Conservation (phyloP, 2,797 vertebrate species). For the Sylvia borin region DNA sequence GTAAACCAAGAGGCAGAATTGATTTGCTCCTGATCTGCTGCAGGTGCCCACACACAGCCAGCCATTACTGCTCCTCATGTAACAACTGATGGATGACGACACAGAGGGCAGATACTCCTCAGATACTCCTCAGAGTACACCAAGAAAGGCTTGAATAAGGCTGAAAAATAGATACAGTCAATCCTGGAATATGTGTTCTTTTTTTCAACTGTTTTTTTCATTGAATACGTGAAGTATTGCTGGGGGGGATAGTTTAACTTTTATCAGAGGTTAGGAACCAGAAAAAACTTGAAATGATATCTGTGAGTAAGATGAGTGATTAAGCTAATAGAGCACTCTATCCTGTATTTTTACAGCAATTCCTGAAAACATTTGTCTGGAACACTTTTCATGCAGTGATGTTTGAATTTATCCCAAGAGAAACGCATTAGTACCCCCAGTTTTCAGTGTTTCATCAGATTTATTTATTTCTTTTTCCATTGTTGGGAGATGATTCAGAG, state of each 20-base stretch:
- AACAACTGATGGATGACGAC: background rate
- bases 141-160: background rate
- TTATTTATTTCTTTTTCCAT: background rate
- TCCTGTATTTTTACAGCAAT: background rate
- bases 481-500: background rate
- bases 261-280: background rate
- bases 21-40: background rate
- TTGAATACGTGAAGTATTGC: background rate
- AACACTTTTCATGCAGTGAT: background rate
- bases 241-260: background rate
- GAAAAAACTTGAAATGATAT: background rate
- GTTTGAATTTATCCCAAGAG: background rate
- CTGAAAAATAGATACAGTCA: background rate
- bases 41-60: background rate
- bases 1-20: background rate
- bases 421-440: background rate
- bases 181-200: no score
- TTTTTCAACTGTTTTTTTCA: background rate
- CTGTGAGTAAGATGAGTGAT: background rate
- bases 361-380: background rate
- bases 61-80: background rate
- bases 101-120: background rate
- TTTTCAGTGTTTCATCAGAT: fast-evolving
- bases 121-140: background rate
- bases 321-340: background rate